Base-by-base conservation (phyloP, 2,888 invertebrate species). In the Harpalus rubripes region DNA sequence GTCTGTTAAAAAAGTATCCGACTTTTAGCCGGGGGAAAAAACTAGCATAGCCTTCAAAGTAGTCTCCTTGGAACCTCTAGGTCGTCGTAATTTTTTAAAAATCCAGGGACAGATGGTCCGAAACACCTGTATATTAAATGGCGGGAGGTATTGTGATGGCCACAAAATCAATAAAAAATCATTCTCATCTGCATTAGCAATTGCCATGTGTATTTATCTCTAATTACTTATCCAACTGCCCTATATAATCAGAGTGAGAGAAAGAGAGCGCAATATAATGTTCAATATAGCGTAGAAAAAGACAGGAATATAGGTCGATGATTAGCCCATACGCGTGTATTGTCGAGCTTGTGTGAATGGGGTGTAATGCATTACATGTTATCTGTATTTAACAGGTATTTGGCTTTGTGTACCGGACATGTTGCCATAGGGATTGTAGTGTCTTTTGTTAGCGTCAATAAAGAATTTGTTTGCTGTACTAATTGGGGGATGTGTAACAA, bases 341-440 rank as follows among this genome's bases (percentile, higher is more conserved):
- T 22, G 63, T 63, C 12, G 2, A 63, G 12, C 63, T 26, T 22
- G 63, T 63, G 63, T 63, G 63, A 63, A 63, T 18, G 12, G 63
- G 7, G 12, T 22, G 63, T 4, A 63, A 63, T 63, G 63, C 63
- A 63, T 63, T 63, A 22, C 63, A 63, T 63, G 63, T 63, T 63
- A 63, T 63, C 63, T 63, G 22, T 26, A 63, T 63, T 63, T 63
- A 63, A 63, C 63, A 63, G 63, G 63, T 63, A 63, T 63, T 63
- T 63, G 63, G 63, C 22, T 26, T 63, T 63, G 63, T 63, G 12
- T 5, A 63, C 44, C 12, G 44, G 8, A 12, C 44, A 12, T 52
- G 44, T 52, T 52, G 6, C 44, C 44, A 52, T 52, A 12, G 44
- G 44, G 12, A 52, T 52, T 52, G 44, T 52, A 52, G 44, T 12